Evolutionary conservation across 2,797 vertebrate genomes (phyloP).

Genomic region (Distichodus sexfasciatus): DNA sequence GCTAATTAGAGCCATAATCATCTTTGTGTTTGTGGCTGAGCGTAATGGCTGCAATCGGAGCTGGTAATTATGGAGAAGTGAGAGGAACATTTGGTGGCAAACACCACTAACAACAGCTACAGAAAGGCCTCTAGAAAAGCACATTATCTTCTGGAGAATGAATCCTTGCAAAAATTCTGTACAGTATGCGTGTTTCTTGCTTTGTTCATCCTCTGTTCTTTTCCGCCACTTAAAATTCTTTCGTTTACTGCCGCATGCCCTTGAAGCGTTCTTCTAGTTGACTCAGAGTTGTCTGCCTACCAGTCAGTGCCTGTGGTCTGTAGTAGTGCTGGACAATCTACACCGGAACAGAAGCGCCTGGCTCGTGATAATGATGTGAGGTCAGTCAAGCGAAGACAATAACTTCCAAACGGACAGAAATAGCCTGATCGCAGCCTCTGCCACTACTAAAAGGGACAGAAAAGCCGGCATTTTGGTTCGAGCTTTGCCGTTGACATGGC

Average conservation of each 20-base stretch:
- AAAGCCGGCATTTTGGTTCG: slow-evolving; percentile 1
- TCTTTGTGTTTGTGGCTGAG: slow-evolving; percentile 55
- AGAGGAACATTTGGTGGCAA: slow-evolving; percentile 45
- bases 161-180: slow-evolving; percentile 5
- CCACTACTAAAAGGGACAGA: slow-evolving; percentile 44
- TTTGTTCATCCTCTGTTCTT: background rate
- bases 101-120: slow-evolving; percentile 38
- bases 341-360: slow-evolving; percentile 5
- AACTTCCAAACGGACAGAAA: slow-evolving; percentile 66
- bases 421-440: slow-evolving; percentile 60
- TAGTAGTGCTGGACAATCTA: slow-evolving; percentile 18
- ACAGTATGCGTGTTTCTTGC: background rate
- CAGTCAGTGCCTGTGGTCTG: background rate
- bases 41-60: slow-evolving; percentile 48
- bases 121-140: slow-evolving; percentile 28
- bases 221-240: slow-evolving; percentile 11
- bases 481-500: background rate
- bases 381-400: slow-evolving; percentile 68
- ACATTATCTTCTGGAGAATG: slow-evolving; percentile 15
- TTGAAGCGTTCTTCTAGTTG: slow-evolving; percentile 14
- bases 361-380: slow-evolving; percentile 58
- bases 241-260: background rate
- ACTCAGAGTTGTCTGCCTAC: slow-evolving; percentile 7
- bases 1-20: slow-evolving; percentile 68
- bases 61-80: slow-evolving; percentile 51